Base-by-base conservation (phyloP, 1,140 invertebrate genomes). In the Formica selysi region DNA sequence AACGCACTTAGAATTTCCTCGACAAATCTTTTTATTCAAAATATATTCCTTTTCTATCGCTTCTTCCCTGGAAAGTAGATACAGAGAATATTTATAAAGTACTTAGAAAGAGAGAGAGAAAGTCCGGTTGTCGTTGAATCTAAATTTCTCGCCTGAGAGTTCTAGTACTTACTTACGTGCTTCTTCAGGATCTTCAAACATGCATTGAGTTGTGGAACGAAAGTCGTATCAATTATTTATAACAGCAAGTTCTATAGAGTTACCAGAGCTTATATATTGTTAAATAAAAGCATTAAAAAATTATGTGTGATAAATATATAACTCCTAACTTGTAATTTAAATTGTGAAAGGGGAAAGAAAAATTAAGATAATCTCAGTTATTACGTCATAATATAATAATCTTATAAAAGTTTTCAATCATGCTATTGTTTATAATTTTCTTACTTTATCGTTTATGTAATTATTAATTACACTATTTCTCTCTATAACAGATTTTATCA, bases 141-240 rank as follows among this genome's bases (percentile, higher is more conserved):
- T 76, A 36, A 76, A 62, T 54, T 41, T 76, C 51, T 74, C 73
- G 4, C 32, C 16, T 29, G 73, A 76, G 57, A 76, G 62, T 76
- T 76, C 32, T 38, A 41, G 8, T 16, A 62, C 32, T 51, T 62
- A 2, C 22, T 76, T 29, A 76, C 32, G 32, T 65, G 16, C 36
- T 41, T 76, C n/a, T 76, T 64, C 16, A 19, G 22, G 0, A 44
- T 64, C 26, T 41, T 64, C 22, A 76, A 76, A 64, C 57, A 32
- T 76, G 16, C 57, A 64, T 41, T 26, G 22, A 76, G 36, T 13
- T 76, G 38, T 44, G 22, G 29, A 41, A 36, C 51, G n/a, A 13
- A 74, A 59, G n/a, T 54, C 13, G n/a, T n/a, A 10, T 32, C 29
- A 54, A 54, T 73, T 74, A 54, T 44, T 71, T 26, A 74, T 22